A percentile compares a stretch with the other conserved stretches of the same genome.
Evolutionary conservation across 2,888 invertebrate genomes (phyloP).

Genomic region (Cheilosia pagana): DNA sequence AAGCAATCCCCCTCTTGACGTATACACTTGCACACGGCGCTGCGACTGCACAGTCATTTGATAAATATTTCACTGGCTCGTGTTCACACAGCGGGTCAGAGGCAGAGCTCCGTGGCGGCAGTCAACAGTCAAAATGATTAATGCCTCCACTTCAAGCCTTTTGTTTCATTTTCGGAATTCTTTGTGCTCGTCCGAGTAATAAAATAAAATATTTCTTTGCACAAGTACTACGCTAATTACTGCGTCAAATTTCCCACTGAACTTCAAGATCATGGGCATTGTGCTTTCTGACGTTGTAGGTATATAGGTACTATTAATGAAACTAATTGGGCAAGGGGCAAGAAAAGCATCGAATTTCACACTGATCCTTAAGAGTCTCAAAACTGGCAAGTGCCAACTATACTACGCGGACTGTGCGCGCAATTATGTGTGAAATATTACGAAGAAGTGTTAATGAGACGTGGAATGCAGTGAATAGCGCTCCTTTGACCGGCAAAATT

Average conservation of each 20-base stretch:
- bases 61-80: conserved; percentile 32
- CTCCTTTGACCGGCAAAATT: conserved; percentile 44
- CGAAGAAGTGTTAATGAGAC: conserved; percentile 71
- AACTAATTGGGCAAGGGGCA: conserved; percentile 68
- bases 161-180: conserved; percentile 25
- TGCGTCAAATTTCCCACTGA: conserved; percentile 53
- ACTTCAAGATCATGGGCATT: conserved; percentile 5
- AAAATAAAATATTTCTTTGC: conserved; percentile 26
- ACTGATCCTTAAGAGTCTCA: conserved; percentile 46
- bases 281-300: conserved; percentile 27
- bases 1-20: not conserved
- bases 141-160: conserved; percentile 15
- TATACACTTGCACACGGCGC: not conserved
- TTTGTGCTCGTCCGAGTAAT: conserved; percentile 12
- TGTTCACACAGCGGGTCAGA: conserved; percentile 33
- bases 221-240: conserved; percentile 57
- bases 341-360: conserved; percentile 62
- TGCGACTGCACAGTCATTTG: conserved; percentile 19
- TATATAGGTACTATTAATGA: conserved; percentile 48
- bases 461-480: conserved; percentile 59
- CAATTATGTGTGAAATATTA: conserved; percentile 75
- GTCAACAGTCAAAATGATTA: conserved; percentile 24
- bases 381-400: conserved; percentile 12
- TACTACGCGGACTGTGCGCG: conserved; percentile 38
- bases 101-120: conserved; percentile 5